Evolutionary conservation across 2,113 vertebrate species (phyloP).

Genomic region (Mesembrinibis cayennensis): DNA sequence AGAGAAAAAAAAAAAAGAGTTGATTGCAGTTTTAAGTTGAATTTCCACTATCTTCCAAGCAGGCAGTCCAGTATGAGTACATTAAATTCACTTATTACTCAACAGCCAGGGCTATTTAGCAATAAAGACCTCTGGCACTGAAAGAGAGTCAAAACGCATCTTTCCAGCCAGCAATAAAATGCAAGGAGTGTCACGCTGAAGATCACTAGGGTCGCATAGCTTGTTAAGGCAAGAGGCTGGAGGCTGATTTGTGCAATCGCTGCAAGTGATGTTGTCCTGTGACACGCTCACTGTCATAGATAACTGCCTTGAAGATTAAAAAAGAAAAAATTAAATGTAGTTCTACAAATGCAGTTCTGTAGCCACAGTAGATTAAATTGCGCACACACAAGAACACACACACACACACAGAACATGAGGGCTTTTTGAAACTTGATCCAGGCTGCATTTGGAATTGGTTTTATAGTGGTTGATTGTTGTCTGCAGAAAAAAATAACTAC

Average conservation of each 20-base stretch:
- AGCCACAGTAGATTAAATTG: neutral
- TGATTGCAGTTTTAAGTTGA: neutral
- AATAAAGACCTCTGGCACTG: constrained; percentile 32
- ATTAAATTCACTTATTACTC: constrained; percentile 1
- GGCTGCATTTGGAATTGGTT: neutral
- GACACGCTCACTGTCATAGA: neutral
- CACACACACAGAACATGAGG: neutral
- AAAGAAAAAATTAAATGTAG: neutral
- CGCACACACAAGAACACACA: too few relatives aligned
- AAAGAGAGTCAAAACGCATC: constrained; percentile 19
- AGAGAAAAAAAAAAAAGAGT: neutral
- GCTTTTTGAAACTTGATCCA: neutral
- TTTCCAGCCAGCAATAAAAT: constrained; percentile 1
- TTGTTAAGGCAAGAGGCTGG: constrained; percentile 31
- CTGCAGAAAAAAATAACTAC: neutral
- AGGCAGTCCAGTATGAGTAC: neutral
- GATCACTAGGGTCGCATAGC: neutral
- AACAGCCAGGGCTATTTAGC: constrained; percentile 48
- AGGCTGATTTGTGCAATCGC: constrained; percentile 21
- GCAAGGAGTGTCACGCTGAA: neutral
- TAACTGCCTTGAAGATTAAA: neutral
- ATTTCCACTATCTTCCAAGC: neutral
- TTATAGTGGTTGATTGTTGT: neutral
- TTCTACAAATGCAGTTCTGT: neutral
- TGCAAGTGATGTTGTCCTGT: neutral